Conservation (phyloP, 2,797 vertebrate species). For the Gallinago solitaria region DNA sequence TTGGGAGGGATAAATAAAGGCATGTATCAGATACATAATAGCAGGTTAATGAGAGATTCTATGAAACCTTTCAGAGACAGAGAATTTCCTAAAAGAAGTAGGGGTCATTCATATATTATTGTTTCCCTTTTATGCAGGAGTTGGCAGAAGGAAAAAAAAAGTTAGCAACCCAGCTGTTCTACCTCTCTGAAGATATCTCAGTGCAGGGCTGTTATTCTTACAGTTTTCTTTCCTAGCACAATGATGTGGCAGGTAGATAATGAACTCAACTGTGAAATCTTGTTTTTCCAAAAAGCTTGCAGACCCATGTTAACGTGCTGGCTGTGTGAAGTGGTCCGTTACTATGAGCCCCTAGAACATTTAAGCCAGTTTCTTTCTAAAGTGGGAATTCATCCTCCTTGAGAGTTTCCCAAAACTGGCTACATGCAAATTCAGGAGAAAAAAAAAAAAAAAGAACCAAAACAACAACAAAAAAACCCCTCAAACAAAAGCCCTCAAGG, state of each 20-base stretch:
- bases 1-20: not conserved
- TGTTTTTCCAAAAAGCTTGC: not conserved
- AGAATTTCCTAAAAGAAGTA: not conserved
- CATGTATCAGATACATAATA: not conserved
- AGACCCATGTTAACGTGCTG: not conserved
- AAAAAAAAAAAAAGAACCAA: too few relatives aligned
- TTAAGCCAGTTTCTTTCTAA: not conserved
- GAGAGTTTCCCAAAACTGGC: not conserved
- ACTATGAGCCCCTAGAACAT: not conserved
- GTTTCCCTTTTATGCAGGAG: not conserved
- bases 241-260: not conserved
- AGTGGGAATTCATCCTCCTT: not conserved
- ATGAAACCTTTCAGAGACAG: not conserved
- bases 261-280: not conserved
- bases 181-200: not conserved
- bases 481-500: not conserved
- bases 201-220: not conserved
- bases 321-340: not conserved
- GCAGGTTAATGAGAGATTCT: not conserved
- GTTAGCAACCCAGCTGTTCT: not conserved
- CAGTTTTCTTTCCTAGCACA: not conserved
- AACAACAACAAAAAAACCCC: too few relatives aligned
- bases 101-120: not conserved
- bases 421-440: fast-evolving
- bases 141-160: not conserved